phyloP scores from a whole-genome alignment of 1,140 invertebrate genomes.

The Charaxes varanes region DNA sequence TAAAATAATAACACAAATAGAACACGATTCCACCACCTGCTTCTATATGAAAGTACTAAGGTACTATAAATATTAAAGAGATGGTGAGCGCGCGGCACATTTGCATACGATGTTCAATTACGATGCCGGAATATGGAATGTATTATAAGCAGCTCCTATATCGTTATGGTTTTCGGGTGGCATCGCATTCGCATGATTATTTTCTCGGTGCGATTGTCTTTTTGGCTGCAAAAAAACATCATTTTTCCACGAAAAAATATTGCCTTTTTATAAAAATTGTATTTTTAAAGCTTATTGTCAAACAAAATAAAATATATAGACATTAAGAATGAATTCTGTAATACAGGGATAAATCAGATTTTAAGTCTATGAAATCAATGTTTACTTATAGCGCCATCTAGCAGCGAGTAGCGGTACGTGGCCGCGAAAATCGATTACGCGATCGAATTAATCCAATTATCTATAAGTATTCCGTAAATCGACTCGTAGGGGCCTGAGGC shows the following conservation, averaged over 20 bases:
- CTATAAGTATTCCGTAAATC: constrained; percentile 23
- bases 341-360: no score
- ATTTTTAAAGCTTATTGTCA: no score
- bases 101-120: constrained; percentile 65
- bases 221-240: no score
- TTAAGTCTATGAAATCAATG: no score
- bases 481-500: constrained; percentile 25
- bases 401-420: constrained; percentile 38
- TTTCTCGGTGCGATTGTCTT: constrained; percentile 23
- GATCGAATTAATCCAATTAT: constrained; percentile 34
- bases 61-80: constrained; percentile 56
- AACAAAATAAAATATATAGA: no score
- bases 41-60: constrained; percentile 43
- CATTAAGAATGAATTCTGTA: no score
- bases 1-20: constrained; percentile 38
- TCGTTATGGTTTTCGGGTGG: constrained; percentile 46
- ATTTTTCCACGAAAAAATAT: no score
- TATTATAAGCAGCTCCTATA: constrained; percentile 42
- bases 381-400: constrained; percentile 54
- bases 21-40: constrained; percentile 37
- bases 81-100: constrained; percentile 45
- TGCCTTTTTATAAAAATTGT: no score
- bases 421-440: constrained; percentile 35
- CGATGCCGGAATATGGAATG: constrained; percentile 54
- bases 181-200: constrained; percentile 33